Evolutionary conservation across 2,113 vertebrate species (phyloP).

Genomic region (Daubentonia madagascariensis): DNA sequence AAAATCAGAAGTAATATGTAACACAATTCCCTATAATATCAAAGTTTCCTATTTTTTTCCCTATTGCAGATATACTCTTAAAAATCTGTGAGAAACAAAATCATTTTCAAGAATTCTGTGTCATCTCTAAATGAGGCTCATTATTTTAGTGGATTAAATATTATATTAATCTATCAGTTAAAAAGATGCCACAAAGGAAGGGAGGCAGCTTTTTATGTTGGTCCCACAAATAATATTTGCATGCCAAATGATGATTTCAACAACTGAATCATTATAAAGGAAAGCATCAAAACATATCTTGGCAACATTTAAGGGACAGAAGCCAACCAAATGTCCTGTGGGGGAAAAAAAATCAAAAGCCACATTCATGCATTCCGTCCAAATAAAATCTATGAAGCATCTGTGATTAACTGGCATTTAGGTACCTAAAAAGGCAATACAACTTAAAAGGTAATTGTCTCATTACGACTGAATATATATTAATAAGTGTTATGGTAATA

Average conservation of each 20-base stretch:
- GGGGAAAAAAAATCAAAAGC: neutral
- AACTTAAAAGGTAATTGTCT: neutral
- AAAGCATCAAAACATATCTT: constrained; percentile 7
- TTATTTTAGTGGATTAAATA: neutral
- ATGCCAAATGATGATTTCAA: neutral
- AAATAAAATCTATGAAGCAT: neutral
- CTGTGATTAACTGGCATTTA: neutral
- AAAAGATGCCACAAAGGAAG: neutral
- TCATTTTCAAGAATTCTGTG: neutral
- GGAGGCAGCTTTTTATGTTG: neutral
- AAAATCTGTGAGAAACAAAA: neutral
- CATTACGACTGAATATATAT: neutral
- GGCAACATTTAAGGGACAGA: neutral
- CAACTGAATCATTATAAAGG: neutral
- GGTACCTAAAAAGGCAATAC: neutral
- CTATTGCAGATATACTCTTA: neutral
- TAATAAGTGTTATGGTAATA: neutral
- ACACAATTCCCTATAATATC: neutral
- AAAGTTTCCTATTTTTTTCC: neutral
- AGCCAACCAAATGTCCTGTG: neutral
- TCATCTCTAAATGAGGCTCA: neutral
- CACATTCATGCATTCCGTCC: neutral
- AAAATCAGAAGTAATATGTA: neutral
- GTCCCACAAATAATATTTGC: neutral
- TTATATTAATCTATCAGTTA: neutral